These are phyloP conservation scores for Anser cygnoides DNA, from an alignment of 2,113 vertebrate genomes.

Conservation along the genomic window DNA sequence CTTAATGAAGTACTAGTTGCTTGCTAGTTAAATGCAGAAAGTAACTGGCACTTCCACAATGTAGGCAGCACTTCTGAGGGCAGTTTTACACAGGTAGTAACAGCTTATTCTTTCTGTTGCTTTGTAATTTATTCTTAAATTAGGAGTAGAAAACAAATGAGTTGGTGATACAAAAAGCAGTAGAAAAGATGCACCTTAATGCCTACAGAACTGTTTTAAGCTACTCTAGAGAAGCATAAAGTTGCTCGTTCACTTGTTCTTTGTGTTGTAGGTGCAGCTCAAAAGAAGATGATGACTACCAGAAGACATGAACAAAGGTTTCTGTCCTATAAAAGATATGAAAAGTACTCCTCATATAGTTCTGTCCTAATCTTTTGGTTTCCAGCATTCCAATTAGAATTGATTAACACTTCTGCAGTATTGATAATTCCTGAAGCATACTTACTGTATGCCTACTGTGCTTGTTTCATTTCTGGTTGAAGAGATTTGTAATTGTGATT, in stretches of 20 bases:
- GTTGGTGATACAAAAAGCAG: slow-evolving; percentile 65
- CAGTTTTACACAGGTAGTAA: slow-evolving; percentile 34
- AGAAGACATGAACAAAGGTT: slow-evolving; percentile 89
- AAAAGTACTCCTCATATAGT: slow-evolving; percentile 68
- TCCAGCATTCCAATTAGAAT: slow-evolving; percentile 71
- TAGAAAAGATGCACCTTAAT: slow-evolving; percentile 78
- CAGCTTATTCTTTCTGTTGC: slow-evolving; percentile 61
- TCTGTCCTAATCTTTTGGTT: slow-evolving; percentile 75
- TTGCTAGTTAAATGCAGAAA: slow-evolving; percentile 55
- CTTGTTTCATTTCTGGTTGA: background rate
- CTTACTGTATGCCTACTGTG: slow-evolving; percentile 5
- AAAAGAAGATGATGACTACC: slow-evolving; percentile 85
- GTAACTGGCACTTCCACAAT: background rate
- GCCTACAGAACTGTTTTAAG: slow-evolving; percentile 75
- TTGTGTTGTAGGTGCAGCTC: slow-evolving; percentile 92
- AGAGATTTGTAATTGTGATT: background rate
- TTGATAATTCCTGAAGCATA: slow-evolving; percentile 38
- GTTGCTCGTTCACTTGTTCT: slow-evolving; percentile 92
- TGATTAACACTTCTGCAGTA: slow-evolving; percentile 42
- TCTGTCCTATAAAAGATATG: slow-evolving; percentile 84
- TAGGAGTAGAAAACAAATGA: slow-evolving; percentile 53
- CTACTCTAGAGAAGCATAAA: slow-evolving; percentile 78
- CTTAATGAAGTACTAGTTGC: background rate
- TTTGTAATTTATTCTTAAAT: slow-evolving; percentile 60
- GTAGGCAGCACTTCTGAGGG: slow-evolving; percentile 48